phyloP scores from a whole-genome alignment of 2,113 vertebrate genomes.

The Urocolius indicus region DNA sequence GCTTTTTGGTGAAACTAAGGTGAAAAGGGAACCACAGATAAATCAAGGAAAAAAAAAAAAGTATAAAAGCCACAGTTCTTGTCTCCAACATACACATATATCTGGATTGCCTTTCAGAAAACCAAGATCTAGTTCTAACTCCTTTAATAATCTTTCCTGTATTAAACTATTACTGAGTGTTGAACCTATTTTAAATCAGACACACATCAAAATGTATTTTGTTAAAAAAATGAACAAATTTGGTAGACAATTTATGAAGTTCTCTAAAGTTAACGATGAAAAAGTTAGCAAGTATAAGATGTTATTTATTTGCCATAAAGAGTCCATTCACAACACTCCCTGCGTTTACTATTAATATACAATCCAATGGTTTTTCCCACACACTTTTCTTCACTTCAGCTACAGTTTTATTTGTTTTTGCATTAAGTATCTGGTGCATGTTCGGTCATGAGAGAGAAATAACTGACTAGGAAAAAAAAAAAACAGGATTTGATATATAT shows the following conservation, averaged over 20 bases:
- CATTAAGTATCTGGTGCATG: not conserved
- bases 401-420: not conserved
- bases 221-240: not conserved
- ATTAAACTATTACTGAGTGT: not conserved
- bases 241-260: rapidly evolving
- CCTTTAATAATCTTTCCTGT: not conserved
- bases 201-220: not conserved
- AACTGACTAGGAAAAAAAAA: too few relatives aligned
- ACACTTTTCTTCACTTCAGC: not conserved
- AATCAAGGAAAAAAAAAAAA: not conserved
- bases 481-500: too few relatives aligned
- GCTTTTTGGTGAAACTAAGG: not conserved
- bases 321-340: not conserved
- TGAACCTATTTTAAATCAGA: not conserved
- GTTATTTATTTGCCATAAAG: not conserved
- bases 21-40: not conserved
- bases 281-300: not conserved
- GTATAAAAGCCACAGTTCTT: not conserved
- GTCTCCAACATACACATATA: not conserved
- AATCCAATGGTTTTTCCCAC: not conserved
- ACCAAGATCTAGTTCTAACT: not conserved
- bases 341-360: not conserved
- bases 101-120: not conserved
- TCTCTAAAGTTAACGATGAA: not conserved
- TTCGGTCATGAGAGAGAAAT: not conserved